phyloP scores from a whole-genome alignment of 2,888 invertebrate genomes.

The Cabera pusaria region DNA sequence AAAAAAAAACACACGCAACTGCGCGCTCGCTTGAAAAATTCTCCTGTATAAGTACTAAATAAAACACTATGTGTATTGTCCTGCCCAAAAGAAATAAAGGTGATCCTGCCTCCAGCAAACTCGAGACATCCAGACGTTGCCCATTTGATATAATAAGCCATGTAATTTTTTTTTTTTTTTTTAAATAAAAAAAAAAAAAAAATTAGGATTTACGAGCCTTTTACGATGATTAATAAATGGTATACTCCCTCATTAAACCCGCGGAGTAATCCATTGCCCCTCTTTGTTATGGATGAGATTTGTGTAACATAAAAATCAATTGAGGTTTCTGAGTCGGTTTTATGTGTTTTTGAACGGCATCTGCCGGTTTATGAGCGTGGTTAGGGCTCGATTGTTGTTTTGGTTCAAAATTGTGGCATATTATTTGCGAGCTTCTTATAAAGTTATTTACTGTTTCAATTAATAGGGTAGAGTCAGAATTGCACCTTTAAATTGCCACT shows the following conservation, averaged over 20 bases:
- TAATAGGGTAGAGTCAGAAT: too few species aligned
- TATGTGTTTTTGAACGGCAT: constrained; percentile 8
- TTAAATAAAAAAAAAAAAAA: too few species aligned
- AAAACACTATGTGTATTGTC: too few species aligned
- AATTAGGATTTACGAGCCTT: constrained; percentile 74
- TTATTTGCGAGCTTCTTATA: too few species aligned
- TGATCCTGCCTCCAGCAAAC: constrained; percentile 56
- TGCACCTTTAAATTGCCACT: too few species aligned
- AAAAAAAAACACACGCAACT: too few species aligned
- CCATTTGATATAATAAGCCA: constrained; percentile 76
- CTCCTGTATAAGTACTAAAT: too few species aligned
- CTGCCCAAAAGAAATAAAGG: too few species aligned
- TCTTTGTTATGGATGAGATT: constrained; percentile 51
- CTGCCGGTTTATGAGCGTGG: neutral
- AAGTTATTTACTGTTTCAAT: too few species aligned
- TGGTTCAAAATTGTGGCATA: too few species aligned
- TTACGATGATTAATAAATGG: constrained; percentile 69
- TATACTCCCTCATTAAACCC: constrained; percentile 53
- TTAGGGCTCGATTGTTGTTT: neutral
- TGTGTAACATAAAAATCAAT: constrained; percentile 29
- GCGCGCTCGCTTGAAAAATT: too few species aligned
- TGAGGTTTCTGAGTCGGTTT: constrained; percentile 2
- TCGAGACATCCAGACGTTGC: constrained; percentile 48
- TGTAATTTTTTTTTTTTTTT: too few species aligned
- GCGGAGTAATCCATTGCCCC: constrained; percentile 51